phyloP scores from a whole-genome alignment of 2,797 vertebrate genomes.

The Coluber constrictor region DNA sequence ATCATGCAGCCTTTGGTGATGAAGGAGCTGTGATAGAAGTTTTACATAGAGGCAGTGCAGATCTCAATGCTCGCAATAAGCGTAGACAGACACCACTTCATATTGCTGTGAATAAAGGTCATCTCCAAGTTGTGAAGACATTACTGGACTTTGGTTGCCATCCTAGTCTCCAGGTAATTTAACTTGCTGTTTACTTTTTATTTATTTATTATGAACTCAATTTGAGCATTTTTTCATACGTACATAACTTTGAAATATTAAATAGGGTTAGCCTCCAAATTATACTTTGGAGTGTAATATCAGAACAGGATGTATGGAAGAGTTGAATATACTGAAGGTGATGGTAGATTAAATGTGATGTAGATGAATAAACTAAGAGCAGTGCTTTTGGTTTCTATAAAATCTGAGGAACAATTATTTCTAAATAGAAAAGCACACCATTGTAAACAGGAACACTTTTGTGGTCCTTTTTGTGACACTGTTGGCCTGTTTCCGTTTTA shows the following conservation, averaged over 20 bases:
- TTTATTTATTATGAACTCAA: background rate
- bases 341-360: background rate
- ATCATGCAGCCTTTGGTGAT: slow-evolving; percentile 95
- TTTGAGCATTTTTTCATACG: background rate
- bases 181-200: background rate
- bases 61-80: slow-evolving; percentile 96
- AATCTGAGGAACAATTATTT: background rate
- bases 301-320: background rate
- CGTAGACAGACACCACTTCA: slow-evolving; percentile 94
- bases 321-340: background rate
- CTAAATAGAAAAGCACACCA: background rate
- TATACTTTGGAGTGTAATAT: background rate
- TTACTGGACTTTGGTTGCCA: slow-evolving; percentile 96
- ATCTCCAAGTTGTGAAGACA: slow-evolving; percentile 97
- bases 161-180: slow-evolving; percentile 93
- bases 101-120: slow-evolving; percentile 98
- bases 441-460: background rate
- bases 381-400: background rate
- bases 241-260: background rate
- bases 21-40: slow-evolving; percentile 98
- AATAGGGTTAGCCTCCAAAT: background rate
- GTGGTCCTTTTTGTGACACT: background rate
- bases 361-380: background rate
- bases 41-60: slow-evolving; percentile 91
- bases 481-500: background rate